Conservation (phyloP, 2,888 invertebrate genomes). For the Antitype chi region DNA sequence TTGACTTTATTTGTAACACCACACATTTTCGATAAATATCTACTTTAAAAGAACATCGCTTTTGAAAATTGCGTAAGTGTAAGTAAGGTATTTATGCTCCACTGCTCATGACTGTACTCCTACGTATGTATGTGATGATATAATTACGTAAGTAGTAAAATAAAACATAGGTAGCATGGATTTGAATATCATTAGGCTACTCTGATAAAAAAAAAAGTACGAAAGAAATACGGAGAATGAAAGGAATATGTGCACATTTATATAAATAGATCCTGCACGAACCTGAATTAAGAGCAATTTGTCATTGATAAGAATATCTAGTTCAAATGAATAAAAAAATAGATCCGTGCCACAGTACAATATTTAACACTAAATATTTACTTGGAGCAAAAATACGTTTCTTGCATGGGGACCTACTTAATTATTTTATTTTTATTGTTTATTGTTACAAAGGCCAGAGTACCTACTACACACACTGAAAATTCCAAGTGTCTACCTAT, state of each 20-base stretch:
- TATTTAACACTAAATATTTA: too few species aligned
- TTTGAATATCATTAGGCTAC: not conserved
- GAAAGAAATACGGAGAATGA: not conserved
- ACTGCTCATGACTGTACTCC: not conserved
- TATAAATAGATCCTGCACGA: not conserved
- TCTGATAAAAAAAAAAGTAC: not conserved
- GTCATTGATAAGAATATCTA: not conserved
- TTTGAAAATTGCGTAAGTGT: not conserved
- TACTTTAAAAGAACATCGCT: not conserved
- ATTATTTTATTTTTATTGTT: too few species aligned
- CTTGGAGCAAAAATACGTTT: too few species aligned
- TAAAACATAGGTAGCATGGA: not conserved
- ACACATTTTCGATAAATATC: not conserved
- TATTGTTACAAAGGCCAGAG: too few species aligned
- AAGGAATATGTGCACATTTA: not conserved
- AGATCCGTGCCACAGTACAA: too few species aligned
- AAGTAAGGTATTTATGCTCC: not conserved
- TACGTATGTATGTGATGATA: not conserved
- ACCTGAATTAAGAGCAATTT: not conserved
- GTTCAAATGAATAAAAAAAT: not conserved
- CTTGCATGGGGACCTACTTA: too few species aligned
- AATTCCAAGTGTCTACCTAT: not conserved
- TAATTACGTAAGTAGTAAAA: not conserved
- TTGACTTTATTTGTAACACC: not conserved
- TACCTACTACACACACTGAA: not conserved